A percentile compares a stretch with the other conserved stretches of the same genome.
phyloP scores from a whole-genome alignment of 2,888 invertebrate species.

The Microdon myrmicae region DNA sequence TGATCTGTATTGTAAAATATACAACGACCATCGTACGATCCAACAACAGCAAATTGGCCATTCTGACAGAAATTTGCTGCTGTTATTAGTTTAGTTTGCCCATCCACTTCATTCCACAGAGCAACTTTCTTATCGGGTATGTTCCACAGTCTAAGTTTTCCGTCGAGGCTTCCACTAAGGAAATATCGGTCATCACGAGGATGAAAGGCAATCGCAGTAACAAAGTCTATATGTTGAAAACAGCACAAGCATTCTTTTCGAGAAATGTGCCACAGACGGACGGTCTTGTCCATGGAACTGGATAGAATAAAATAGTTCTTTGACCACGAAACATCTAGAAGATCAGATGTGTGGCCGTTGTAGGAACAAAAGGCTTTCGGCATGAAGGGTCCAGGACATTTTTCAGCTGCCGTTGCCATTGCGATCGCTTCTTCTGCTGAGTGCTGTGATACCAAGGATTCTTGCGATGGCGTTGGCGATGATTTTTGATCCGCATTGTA shows the following conservation, averaged over 20 bases:
- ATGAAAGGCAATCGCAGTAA: constrained; percentile 98
- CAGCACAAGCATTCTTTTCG: constrained; percentile 97
- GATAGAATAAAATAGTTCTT: constrained; percentile 98
- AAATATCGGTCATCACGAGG: constrained; percentile 91
- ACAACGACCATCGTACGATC: constrained; percentile 97
- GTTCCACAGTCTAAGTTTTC: constrained; percentile 98
- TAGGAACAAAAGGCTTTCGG: constrained; percentile 92
- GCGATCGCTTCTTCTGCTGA: constrained; percentile 73
- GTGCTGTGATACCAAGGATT: constrained; percentile 85
- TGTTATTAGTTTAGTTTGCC: constrained; percentile 93
- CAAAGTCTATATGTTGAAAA: constrained; percentile 99
- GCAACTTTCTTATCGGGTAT: constrained; percentile 99
- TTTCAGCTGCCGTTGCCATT: constrained; percentile 69
- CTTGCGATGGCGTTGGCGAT: constrained; percentile 92
- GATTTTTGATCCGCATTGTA: constrained; percentile 89
- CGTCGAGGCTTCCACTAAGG: constrained; percentile 96
- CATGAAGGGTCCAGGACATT: constrained; percentile 80
- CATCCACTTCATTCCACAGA: constrained; percentile 96
- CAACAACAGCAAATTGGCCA: constrained; percentile 97
- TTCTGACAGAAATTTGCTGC: constrained; percentile 98
- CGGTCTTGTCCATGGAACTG: constrained; percentile 98
- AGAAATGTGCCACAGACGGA: constrained; percentile 96
- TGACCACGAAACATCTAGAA: constrained; percentile 98
- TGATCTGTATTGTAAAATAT: constrained; percentile 99
- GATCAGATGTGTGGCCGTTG: constrained; percentile 93